These are phyloP conservation scores for Tribolium freemani DNA, from an alignment of 2,888 invertebrate species.

Conservation along the genomic window DNA sequence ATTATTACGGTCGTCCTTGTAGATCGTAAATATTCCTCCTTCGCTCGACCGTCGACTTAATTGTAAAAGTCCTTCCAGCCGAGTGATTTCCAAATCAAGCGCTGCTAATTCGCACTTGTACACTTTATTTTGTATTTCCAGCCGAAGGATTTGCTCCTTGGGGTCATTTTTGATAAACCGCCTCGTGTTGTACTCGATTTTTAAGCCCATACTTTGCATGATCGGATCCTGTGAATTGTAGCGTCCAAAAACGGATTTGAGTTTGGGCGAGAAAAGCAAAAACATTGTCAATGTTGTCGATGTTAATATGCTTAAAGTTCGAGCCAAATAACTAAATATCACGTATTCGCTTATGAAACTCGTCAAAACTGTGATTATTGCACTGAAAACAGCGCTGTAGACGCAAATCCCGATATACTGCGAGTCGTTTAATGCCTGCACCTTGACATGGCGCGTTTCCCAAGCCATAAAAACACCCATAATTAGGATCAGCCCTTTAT, in stretches of 20 bases:
- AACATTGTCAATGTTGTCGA: slow-evolving; percentile 90
- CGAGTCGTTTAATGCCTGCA: slow-evolving; percentile 92
- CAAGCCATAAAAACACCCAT: slow-evolving; percentile 97
- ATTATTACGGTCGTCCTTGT: slow-evolving; percentile 12
- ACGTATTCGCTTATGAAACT: slow-evolving; percentile 88
- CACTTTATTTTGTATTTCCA: slow-evolving; percentile 92
- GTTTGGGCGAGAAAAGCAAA: slow-evolving; percentile 89
- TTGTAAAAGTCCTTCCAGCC: slow-evolving; percentile 77
- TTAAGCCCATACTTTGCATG: slow-evolving; percentile 89
- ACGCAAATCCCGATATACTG: slow-evolving; percentile 95
- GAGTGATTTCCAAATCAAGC: slow-evolving; percentile 82
- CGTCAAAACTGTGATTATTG: slow-evolving; percentile 89
- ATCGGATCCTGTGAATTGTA: slow-evolving; percentile 82
- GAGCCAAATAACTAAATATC: slow-evolving; percentile 85
- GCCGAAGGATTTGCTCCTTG: slow-evolving; percentile 85
- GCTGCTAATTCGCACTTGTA: slow-evolving; percentile 87
- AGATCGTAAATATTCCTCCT: slow-evolving; percentile 26
- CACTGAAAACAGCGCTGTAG: slow-evolving; percentile 91
- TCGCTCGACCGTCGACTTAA: slow-evolving; percentile 41
- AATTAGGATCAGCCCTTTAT: slow-evolving; percentile 88
- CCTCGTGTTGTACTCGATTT: slow-evolving; percentile 90
- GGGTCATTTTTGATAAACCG: slow-evolving; percentile 76
- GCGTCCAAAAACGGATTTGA: slow-evolving; percentile 79
- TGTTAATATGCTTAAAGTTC: slow-evolving; percentile 85
- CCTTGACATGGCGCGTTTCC: slow-evolving; percentile 94